Conservation (phyloP, 2,888 invertebrate genomes). For the Drosophila greeni region DNA sequence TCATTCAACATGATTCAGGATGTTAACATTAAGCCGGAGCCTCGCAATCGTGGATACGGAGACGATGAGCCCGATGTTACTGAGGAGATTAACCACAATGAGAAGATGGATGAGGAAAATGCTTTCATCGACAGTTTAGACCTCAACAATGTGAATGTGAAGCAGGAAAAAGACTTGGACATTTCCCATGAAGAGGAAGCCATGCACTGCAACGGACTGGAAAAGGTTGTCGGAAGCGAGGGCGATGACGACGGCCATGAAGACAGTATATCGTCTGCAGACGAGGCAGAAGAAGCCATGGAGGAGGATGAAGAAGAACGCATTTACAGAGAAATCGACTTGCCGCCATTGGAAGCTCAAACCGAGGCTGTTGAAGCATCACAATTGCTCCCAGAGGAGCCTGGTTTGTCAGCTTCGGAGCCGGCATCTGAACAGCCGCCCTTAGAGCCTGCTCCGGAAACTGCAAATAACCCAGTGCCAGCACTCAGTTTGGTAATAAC, state of each 20-base stretch:
- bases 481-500: slow-evolving; percentile 64
- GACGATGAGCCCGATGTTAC: slow-evolving; percentile 48
- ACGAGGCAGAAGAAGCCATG: slow-evolving; percentile 57
- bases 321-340: slow-evolving; percentile 65
- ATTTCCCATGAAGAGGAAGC: slow-evolving; percentile 55
- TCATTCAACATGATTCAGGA: slow-evolving; percentile 35
- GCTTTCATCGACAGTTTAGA: slow-evolving; percentile 68
- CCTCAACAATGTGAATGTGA: slow-evolving; percentile 71
- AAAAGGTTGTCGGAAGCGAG: slow-evolving; percentile 5
- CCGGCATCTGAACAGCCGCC: neutral
- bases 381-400: neutral
- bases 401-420: neutral
- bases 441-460: neutral
- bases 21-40: slow-evolving; percentile 70
- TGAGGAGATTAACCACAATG: slow-evolving; percentile 65
- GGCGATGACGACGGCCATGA: slow-evolving; percentile 43
- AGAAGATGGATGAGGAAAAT: slow-evolving; percentile 50
- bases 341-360: slow-evolving; percentile 31
- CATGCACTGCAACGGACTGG: slow-evolving; percentile 44
- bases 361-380: neutral
- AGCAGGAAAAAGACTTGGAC: slow-evolving; percentile 75
- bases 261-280: slow-evolving; percentile 54
- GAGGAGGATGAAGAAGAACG: slow-evolving; percentile 50
- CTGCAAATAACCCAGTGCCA: neutral
- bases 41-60: slow-evolving; percentile 67